Base-by-base conservation (phyloP, 2,888 invertebrate genomes). In the Aethes cnicana region DNA sequence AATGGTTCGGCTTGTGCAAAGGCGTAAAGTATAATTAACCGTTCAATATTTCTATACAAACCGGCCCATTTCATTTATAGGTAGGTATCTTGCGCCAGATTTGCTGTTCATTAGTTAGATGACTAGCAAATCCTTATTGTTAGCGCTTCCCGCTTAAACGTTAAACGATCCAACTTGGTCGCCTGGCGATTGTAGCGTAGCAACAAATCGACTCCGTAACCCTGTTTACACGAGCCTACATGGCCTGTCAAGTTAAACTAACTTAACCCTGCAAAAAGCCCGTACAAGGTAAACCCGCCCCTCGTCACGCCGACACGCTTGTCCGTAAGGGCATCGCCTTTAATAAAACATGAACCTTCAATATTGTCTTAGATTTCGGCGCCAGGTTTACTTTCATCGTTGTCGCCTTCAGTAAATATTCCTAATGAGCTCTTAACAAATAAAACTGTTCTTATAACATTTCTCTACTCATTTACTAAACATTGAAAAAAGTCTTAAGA, bases 171-270 rank as follows among this genome's bases (percentile, higher is more conserved):
- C 35, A 26, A 42, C 35, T 35, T 26, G 25, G 41, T 17, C 41
- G 30, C 28, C 4, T 8, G 18, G 33, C 21, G 49, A 35, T 49
- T 35, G 49, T 49, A 35, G 35, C 49, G 3, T 42, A 42, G 49
- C 49, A 49, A 42, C 49, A 42, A 49, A 49, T 49, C 35, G 42
- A 26, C n/a, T 20, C 36, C 26, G 39, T 20, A 25, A 18, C 43
- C 17, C 17, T 28, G 16, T 21, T 28, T 21, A 23, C 43, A 18
- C 11, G 20, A 43, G 35, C 35, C 28, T 43, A 33, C 25, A 48
- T 41, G 30, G 41, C 35, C 26, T 28, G 49, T 26, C 43, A 50
- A 36, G 49, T 43, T 33, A 36, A 50, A 50, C 43, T 43, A 43
- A 43, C 42, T 36, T 43, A 49, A 49, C 42, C 28, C 35, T 11